Evolutionary conservation across 2,888 invertebrate genomes (phyloP).

Genomic region (Thera obeliscata): DNA sequence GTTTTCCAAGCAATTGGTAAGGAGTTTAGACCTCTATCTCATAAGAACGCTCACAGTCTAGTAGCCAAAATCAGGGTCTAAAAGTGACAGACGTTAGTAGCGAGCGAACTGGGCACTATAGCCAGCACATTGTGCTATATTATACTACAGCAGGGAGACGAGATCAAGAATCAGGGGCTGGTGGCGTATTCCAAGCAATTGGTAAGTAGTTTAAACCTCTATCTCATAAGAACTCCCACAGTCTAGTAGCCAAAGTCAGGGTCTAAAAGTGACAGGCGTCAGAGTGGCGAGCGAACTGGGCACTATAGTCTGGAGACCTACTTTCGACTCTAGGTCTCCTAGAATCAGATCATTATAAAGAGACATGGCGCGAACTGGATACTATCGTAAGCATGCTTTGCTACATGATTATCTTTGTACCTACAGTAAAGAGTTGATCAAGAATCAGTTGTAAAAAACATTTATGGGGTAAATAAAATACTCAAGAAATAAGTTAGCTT

Average conservation of each 20-base stretch:
- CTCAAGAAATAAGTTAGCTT: too few relatives aligned
- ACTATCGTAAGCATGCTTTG: conserved; percentile 94
- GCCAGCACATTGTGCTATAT: conserved; percentile 94
- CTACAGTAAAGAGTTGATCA: conserved; percentile 96
- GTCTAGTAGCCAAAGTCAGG: conserved; percentile 72
- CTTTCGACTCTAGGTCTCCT: too few relatives aligned
- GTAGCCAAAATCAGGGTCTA: conserved; percentile 74
- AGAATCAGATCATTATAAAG: too few relatives aligned
- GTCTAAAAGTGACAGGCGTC: conserved; percentile 67
- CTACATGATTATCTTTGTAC: conserved; percentile 94
- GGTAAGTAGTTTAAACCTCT: too few relatives aligned
- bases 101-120: conserved; percentile 93
- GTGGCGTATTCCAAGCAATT: conserved; percentile 94
- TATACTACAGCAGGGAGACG: conserved; percentile 96
- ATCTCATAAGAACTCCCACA: conserved; percentile 50
- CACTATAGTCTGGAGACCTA: conserved; percentile 93
- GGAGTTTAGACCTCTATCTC: too few relatives aligned
- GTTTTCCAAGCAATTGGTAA: conserved; percentile 90
- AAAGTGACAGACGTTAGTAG: conserved; percentile 81
- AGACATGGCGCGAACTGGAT: conserved; percentile 92
- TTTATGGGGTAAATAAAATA: too few relatives aligned
- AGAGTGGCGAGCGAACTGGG: conserved; percentile 93
- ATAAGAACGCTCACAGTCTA: conserved; percentile 50
- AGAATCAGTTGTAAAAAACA: too few relatives aligned
- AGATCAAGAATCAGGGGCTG: conserved; percentile 97